phyloP scores from a whole-genome alignment of 2,113 vertebrate genomes.

The Carollia perspicillata region DNA sequence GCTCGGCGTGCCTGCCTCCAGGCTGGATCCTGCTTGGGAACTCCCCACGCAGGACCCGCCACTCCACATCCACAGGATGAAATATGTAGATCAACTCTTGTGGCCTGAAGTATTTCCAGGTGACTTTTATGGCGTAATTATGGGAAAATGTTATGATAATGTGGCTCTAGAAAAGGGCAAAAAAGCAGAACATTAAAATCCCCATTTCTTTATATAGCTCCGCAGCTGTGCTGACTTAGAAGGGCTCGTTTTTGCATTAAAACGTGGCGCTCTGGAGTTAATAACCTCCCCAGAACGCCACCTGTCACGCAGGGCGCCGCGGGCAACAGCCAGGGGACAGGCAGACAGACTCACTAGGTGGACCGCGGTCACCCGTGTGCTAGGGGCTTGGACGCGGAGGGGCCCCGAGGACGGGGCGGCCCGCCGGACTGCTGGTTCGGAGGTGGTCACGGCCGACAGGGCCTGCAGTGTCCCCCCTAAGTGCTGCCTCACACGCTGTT shows the following conservation, averaged over 20 bases:
- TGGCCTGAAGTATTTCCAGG: constrained; percentile 55
- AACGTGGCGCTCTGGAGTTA: constrained; percentile 48
- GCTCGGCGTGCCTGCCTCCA: fast-evolving
- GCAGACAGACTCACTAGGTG: neutral
- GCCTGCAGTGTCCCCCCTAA: neutral
- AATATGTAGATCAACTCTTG: constrained; percentile 21
- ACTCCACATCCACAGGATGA: neutral
- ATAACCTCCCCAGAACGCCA: constrained; percentile 58
- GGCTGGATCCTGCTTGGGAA: neutral
- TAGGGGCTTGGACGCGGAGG: fast-evolving
- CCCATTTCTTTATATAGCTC: constrained; percentile 52
- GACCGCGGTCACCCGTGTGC: fast-evolving
- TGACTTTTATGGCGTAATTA: constrained; percentile 70
- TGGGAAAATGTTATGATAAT: constrained; percentile 57
- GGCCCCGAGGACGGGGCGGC: fast-evolving
- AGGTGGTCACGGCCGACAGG: fast-evolving
- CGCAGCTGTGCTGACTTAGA: constrained; percentile 30
- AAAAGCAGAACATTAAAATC: constrained; percentile 61
- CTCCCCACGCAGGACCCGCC: neutral
- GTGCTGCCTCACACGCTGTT: fast-evolving
- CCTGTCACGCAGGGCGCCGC: neutral
- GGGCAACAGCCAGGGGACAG: neutral
- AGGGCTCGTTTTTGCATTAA: constrained; percentile 36
- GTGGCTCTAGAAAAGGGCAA: constrained; percentile 47
- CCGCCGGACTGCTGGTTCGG: fast-evolving